Evolutionary conservation across 2,888 invertebrate genomes (phyloP), one percentile per base, ranked within the genome.

Genomic region (Nomada ruficornis): DNA sequence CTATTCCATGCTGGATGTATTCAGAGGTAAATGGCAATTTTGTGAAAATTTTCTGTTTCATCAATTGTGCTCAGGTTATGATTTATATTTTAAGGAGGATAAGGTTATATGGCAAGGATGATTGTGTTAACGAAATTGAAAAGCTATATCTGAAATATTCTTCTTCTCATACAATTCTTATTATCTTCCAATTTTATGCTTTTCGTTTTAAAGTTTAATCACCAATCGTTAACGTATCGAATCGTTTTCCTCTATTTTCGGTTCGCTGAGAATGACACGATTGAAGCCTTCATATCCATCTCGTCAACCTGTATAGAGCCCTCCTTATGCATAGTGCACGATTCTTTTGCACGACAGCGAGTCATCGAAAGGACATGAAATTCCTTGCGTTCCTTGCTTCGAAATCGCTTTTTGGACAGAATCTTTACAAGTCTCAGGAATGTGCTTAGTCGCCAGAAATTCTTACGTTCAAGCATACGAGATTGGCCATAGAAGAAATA

Each of bases 211-310:
- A 23, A 50, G 57, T 57, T 59, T 54, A 36, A 54, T 67, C 47
- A 29, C 36, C 18, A n/a, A 60, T n/a, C 50, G 23, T 72, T 68
- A 68, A 64, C 23, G 69, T 7, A 59, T 82, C 64, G 80, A 9
- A 47, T 75, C 63, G 59, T 63, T 64, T 68, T 59, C 36, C 36
- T 44, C 62, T 36, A 59, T 75, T 69, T 72, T 62, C 55, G 70
- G 68, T 80, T 50, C 68, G 54, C 15, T 65, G 76, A n/a, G 73
- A 73, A 44, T 59, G 74, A 80, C 79, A 68, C 72, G 72, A 76
- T 57, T 52, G 82, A 77, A 75, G 60, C 50, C 57, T 82, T 57
- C 62, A 65, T 75, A 82, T 78, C 69, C 71, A 65, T 76, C 62
- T 69, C 50, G 74, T 71, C 77, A 65, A 55, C 59, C 26, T 62